Conservation (phyloP, 2,888 invertebrate species). For the Dione vanillae region DNA sequence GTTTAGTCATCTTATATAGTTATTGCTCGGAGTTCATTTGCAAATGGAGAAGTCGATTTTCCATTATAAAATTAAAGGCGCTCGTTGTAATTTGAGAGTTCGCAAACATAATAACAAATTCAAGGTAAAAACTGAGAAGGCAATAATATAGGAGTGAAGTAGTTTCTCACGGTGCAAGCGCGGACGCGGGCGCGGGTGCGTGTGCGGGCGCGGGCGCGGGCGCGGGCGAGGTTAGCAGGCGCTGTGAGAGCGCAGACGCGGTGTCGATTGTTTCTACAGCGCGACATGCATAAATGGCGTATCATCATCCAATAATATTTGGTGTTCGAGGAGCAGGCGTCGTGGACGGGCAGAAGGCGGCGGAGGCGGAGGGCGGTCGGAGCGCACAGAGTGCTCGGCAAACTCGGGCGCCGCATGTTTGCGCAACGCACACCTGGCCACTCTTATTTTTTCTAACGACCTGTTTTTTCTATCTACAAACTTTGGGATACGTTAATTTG, state of each 20-base stretch:
- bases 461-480: conserved; percentile 62
- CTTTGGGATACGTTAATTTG: conserved; percentile 67
- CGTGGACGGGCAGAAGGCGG: conserved; percentile 5
- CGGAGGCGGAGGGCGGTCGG: conserved; percentile 29
- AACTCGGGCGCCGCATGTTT: conserved; percentile 55
- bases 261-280: conserved; percentile 55
- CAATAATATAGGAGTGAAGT: conserved; percentile 24
- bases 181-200: conserved; percentile 22
- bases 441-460: conserved; percentile 66
- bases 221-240: conserved; percentile 8
- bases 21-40: background rate
- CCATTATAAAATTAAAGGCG: background rate
- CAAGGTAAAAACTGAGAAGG: conserved; percentile 31
- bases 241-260: conserved; percentile 33
- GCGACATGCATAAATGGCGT: conserved; percentile 66
- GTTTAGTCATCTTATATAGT: background rate
- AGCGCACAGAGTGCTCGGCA: conserved; percentile 54
- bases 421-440: conserved; percentile 57
- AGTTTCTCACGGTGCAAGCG: conserved; percentile 36
- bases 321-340: conserved; percentile 49
- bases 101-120: conserved; percentile 26
- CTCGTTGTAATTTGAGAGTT: conserved; percentile 24
- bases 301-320: conserved; percentile 75
- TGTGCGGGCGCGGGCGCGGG: conserved; percentile 17
- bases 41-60: conserved; percentile 4